phyloP scores from a whole-genome alignment of 2,888 invertebrate genomes.

The Mystacides longicornis region DNA sequence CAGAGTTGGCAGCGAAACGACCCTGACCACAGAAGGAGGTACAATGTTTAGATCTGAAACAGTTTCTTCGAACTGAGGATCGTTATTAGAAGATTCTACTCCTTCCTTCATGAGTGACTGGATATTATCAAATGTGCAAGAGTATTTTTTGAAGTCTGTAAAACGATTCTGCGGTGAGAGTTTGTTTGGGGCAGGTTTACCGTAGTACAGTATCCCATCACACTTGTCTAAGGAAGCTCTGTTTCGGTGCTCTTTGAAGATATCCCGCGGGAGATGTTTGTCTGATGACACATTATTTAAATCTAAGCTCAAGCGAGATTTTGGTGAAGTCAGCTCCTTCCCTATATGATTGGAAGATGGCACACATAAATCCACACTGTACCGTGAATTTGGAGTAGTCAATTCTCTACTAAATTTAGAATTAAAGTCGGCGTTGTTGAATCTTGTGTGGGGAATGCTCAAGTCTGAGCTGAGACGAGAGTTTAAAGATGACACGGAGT shows the following conservation, averaged over 20 bases:
- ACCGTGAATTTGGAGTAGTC: slow-evolving; percentile 57
- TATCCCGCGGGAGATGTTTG: slow-evolving; percentile 42
- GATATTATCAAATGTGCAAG: slow-evolving; percentile 71
- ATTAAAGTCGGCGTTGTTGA: slow-evolving; percentile 51
- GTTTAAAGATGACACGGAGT: slow-evolving; percentile 46
- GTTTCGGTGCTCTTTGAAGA: slow-evolving; percentile 45
- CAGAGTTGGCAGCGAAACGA: slow-evolving; percentile 60
- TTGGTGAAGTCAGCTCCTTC: slow-evolving; percentile 53
- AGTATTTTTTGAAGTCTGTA: slow-evolving; percentile 61
- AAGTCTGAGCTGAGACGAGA: slow-evolving; percentile 57
- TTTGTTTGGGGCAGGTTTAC: slow-evolving; percentile 37
- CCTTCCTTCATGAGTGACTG: slow-evolving; percentile 66
- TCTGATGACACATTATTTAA: slow-evolving; percentile 48
- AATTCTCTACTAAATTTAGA: slow-evolving; percentile 51
- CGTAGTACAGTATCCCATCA: slow-evolving; percentile 21
- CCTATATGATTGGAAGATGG: slow-evolving; percentile 49
- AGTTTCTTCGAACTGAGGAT: slow-evolving; percentile 47
- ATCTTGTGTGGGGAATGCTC: slow-evolving; percentile 52
- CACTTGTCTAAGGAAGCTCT: slow-evolving; percentile 32
- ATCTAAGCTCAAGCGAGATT: slow-evolving; percentile 54
- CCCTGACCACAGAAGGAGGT: slow-evolving; percentile 58
- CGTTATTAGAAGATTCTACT: slow-evolving; percentile 47
- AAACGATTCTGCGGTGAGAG: slow-evolving; percentile 50
- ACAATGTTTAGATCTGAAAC: slow-evolving; percentile 56
- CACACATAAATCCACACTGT: slow-evolving; percentile 60